Conservation (phyloP, 35 echinoderm and acorn worm species). For the Amphiura filiformis region DNA sequence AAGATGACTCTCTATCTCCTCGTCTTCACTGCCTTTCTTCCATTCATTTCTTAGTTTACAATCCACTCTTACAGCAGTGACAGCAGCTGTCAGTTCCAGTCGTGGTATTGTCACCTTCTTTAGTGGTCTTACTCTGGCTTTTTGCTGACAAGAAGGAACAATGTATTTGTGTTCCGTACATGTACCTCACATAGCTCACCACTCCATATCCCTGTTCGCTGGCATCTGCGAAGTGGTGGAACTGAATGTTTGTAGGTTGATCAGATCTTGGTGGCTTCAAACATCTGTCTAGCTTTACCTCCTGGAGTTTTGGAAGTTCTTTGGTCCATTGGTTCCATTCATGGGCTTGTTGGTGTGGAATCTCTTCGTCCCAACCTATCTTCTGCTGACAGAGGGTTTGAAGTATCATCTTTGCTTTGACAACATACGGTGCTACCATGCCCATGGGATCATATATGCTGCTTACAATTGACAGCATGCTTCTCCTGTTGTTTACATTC, state of each 20-base stretch:
- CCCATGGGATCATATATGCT: conserved; percentile 46
- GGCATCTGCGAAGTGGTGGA: conserved; percentile 50
- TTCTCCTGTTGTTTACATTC: conserved; percentile 42
- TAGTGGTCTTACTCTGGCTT: conserved; percentile 38
- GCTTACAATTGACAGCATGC: conserved; percentile 52
- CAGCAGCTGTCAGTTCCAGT: conserved; percentile 31
- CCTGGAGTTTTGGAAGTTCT: conserved; percentile 3
- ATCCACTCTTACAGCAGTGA: conserved; percentile 20
- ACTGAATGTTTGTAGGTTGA: conserved; percentile 13
- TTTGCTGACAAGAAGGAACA: conserved; percentile 50
- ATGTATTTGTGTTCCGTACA: conserved; percentile 20
- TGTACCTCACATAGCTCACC: conserved; percentile 41
- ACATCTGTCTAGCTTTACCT: conserved; percentile 42
- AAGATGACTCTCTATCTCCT: conserved; percentile 3
- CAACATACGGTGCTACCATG: conserved; percentile 32
- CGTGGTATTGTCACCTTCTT: conserved; percentile 14
- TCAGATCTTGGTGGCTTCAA: conserved; percentile 26
- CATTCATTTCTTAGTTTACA: conserved; percentile 19
- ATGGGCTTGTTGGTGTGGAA: not conserved
- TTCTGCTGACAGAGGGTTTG: conserved; percentile 26
- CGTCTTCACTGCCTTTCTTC: conserved; percentile 4
- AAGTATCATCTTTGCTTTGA: conserved; percentile 29
- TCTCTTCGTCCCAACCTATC: conserved; percentile 47
- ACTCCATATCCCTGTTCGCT: conserved; percentile 54
- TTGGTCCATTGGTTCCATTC: not conserved